Base-by-base conservation (phyloP, 2,113 vertebrate genomes). In the Sinocyclocheilus grahami region DNA sequence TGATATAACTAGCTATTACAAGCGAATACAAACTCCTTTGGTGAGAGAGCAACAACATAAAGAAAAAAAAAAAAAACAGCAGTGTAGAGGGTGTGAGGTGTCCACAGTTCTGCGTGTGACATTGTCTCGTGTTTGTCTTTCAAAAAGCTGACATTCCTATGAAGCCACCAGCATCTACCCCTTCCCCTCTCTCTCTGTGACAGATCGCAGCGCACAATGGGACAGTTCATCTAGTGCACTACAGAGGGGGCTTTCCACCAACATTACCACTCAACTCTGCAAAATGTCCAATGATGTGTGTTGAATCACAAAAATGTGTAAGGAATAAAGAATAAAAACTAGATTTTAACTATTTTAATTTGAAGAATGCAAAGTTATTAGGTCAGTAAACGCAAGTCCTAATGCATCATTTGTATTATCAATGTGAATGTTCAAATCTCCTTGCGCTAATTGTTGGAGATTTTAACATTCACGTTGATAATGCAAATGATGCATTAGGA, bases 201-300 rank as follows among this genome's bases (percentile, higher is more conserved):
- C 30, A 22, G 4, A 22, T 20, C 4, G 0, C 5, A 12, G 27
- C 4, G 5, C 11, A 24, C 72, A 24, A 76, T 39, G 86, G 89
- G 89, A 89, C 86, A 91, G 85, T 90, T 90, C 89, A 91, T 91
- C 90, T 92, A 89, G 93, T 92, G 91, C 86, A 90, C 91, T 85
- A 86, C 75, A 82, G 86, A 89, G 88, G 85, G 88, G 83, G 69
- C 91, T 92, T 87, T 88, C 30, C 77, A 60, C 77, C 77, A 79
- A 60, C 77, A 37, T n/a, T 76, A 76, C 4, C 42, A 76, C 22
- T 24, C 74, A 11, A 76, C 20, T 22, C 8, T 8, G 14, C 5
- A 69, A 69, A 16, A 69, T 18, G 8, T 75, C 37, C 51, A 55
- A 55, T n/a, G n/a, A n/a, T n/a, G n/a, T n/a, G n/a, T n/a, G n/a